Conservation (phyloP, 2,888 invertebrate genomes). For the Synergus japonicus region DNA sequence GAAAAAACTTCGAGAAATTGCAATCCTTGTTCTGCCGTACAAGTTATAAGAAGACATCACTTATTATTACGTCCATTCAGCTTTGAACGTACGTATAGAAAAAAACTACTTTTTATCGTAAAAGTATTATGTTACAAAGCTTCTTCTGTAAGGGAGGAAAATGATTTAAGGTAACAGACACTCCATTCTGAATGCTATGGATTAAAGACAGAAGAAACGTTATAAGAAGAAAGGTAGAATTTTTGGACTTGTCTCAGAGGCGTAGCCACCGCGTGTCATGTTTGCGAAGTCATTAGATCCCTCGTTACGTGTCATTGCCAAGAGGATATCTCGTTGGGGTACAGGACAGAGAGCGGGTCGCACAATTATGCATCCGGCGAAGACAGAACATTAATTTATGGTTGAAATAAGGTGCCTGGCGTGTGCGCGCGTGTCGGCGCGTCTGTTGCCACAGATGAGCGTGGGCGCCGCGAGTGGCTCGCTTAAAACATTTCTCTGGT, state of each 20-base stretch:
- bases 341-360: conserved; percentile 54
- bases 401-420: conserved; percentile 72
- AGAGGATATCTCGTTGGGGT: conserved; percentile 63
- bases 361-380: conserved; percentile 73
- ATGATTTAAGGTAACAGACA: too few species aligned
- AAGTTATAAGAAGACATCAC: too few species aligned
- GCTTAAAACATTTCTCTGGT: conserved; percentile 76
- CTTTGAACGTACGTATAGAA: too few species aligned
- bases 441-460: conserved; percentile 71
- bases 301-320: conserved; percentile 69
- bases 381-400: conserved; percentile 75
- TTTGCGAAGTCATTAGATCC: conserved; percentile 67
- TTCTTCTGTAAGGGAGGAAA: too few species aligned
- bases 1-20: conserved; percentile 8
- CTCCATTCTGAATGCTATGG: too few species aligned
- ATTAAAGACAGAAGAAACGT: neutral
- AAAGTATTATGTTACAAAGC: too few species aligned
- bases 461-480: conserved; percentile 72
- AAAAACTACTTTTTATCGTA: too few species aligned
- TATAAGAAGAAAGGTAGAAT: neutral
- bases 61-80: too few species aligned
- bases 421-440: conserved; percentile 74
- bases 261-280: conserved; percentile 44
- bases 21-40: neutral
- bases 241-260: neutral